Evolutionary conservation across 1,140 invertebrate genomes (phyloP), one percentile per base, ranked within the genome.

Genomic region (Polypedilum vanderplanki): DNA sequence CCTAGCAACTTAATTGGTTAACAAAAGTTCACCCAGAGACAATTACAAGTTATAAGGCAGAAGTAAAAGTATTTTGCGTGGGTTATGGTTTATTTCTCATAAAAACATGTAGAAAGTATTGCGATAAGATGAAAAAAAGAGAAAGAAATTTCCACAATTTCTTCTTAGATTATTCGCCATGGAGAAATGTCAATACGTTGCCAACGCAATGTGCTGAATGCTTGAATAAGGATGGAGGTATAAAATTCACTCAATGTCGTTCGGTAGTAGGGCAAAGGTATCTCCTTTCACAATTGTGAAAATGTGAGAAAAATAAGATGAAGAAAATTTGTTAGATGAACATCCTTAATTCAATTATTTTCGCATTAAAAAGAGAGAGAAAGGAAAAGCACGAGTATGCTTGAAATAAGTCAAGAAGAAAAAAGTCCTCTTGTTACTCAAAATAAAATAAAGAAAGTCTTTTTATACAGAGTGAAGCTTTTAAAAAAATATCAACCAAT

Each of bases 261-360:
- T n/a, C n/a, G 24, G 5, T 33, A 33, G 24, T 57, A 57, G 12
- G 5, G 24, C 24, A 57, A 57, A 46, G 41, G 41, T 46, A 46
- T 46, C 41, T 46, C 1, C 41, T 46, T 46, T 10, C 41, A 46
- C 41, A 46, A 46, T 46, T 10, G 9, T 41, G 10, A 41, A 41
- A 41, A 7, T 41, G 15, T 46, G 15, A 10, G 41, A 46, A 46
- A 46, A 46, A 46, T 15, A 46, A 46, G 41, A 46, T 46, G 10
- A 41, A 41, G 40, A 41, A 41, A 41, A 41, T 41, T 9, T 46
- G n/a, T 4, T 12, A 57, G 9, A 15, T 57, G 46, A 57, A 57
- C 46, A 57, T 57, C 46, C 46, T 57, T 57, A 57, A 57, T 57
- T 57, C 46, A 57, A 57, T 57, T 57, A 57, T 57, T 57, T 57